Base-by-base conservation (phyloP, 2,113 vertebrate genomes). In the Limnothrissa miodon region DNA sequence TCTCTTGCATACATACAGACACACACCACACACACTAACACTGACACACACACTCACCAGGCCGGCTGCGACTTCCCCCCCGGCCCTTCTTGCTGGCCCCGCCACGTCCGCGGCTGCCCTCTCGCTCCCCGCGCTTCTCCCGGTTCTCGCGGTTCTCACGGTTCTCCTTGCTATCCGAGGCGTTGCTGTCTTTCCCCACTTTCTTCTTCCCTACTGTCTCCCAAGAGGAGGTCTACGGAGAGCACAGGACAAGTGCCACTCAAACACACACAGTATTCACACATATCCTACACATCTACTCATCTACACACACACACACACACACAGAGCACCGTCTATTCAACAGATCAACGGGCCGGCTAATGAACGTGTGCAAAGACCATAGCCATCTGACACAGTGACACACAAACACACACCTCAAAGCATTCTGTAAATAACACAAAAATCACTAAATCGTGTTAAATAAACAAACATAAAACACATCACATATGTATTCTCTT, bases 201-300 rank as follows among this genome's bases (percentile, higher is more conserved):
- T 97, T 98, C 95, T 98, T 99, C 93, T 96, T 99, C 62, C 97
- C 98, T 87, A 99, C 98, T 0, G 97, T 99, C 90, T 99, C 98
- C 98, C 98, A 99, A 4, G 97, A 98, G 1, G 97, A 97, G 85
- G 96, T 98, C 98, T 99, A 89, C 8, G 21, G 1, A 44, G 51
- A 46, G 82, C 13, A 46, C 25, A 17, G 13, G 45, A 82, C 1
- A 74, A 59, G 78, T 17, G 39, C 29, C 78, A 15, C 42, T 4
- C 5, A 36, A 5, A 33, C 21, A 46, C 17, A 5, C 51, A 56
- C 6, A 42, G 2, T 42, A 56, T 56, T 21, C 51, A 23, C 51
- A 56, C 19, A 56, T 23, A 56, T 6, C 51, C 19, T 56, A 21
- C 7, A 23, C 19, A 56, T 6, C 2, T 21, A 23, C 48, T 0